Evolutionary conservation across 2,888 invertebrate genomes (phyloP).

Genomic region (Drosophila birchii): DNA sequence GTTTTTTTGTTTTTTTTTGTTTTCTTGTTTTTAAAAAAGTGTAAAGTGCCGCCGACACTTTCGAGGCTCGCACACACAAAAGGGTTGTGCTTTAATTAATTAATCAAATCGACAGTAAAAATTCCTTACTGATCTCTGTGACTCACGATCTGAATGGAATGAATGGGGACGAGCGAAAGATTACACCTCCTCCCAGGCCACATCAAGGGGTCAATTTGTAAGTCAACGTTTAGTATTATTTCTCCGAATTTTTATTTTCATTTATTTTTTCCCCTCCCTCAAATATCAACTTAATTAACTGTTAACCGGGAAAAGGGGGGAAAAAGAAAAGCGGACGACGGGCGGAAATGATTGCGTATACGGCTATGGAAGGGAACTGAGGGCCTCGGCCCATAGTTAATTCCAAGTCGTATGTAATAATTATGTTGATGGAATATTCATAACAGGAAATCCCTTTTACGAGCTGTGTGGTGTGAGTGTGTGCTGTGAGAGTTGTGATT

Average conservation of each 20-base stretch:
- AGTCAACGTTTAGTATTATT: constrained; percentile 53
- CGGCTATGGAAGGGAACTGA: constrained; percentile 6
- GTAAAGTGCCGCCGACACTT: constrained; percentile 73
- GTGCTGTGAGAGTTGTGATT: constrained; percentile 57
- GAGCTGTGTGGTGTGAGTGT: constrained; percentile 10
- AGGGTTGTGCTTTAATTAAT: constrained; percentile 80
- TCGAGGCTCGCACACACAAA: constrained; percentile 52
- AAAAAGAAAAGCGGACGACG: constrained; percentile 29
- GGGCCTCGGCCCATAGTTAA: constrained; percentile 19
- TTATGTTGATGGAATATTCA: constrained; percentile 65
- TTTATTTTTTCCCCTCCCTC: constrained; percentile 14
- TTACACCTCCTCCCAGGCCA: constrained; percentile 26
- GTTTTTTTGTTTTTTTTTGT: not conserved
- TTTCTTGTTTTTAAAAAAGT: constrained; percentile 52
- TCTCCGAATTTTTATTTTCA: constrained; percentile 63
- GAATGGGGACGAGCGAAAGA: constrained; percentile 35
- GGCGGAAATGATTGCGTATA: constrained; percentile 69
- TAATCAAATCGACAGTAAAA: constrained; percentile 79
- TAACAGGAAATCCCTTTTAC: constrained; percentile 76
- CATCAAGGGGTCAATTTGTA: constrained; percentile 63
- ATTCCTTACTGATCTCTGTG: constrained; percentile 50
- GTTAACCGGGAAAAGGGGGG: constrained; percentile 66
- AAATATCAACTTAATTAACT: constrained; percentile 77
- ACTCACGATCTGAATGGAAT: constrained; percentile 26
- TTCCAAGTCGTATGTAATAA: constrained; percentile 64